Base-by-base conservation (phyloP, 1,140 invertebrate species). In the Drosophila rufa region DNA sequence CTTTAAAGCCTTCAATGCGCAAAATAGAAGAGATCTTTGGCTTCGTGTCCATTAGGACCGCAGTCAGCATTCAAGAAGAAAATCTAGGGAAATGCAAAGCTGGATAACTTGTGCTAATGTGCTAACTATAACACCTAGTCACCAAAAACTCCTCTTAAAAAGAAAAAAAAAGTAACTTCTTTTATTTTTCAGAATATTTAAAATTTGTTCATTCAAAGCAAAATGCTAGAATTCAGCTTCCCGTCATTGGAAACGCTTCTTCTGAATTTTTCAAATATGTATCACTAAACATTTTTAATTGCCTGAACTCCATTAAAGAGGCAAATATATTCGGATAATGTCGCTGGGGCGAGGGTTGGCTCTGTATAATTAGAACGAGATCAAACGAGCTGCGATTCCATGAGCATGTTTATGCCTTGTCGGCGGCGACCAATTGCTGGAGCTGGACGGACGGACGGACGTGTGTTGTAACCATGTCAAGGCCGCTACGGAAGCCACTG, bases 381-480 rank as follows among this genome's bases (percentile, higher is more conserved):
- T 78, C 73, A 56, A 70, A 75, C 45, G 70, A 73, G 38, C 15
- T 15, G 53, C 70, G 46, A 43, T 59, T 59, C 68, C 67, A 59
- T 71, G 68, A 12, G 43, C 53, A 57, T 77, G 45, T 60, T 76
- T 75, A 55, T 77, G 74, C 42, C 46, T 71, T 50, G 66, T 67
- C 48, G 40, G 56, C 53, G 33, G 50, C 46, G 58, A 73, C 58
- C 62, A 82, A 56, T 77, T 70, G 47, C 67, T 62, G 51, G 45
- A 51, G 36, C 58, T 50, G 51, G 56, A 50, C 38, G n/a, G 38
- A 15, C 38, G 40, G 15, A 22, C 22, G 55, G 61, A 79, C 46
- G 43, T 71, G 55, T 83, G 70, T 83, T 89, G 84, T 90, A 89
- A 89, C 43, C 84, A 73, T 89, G 84, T 89, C 84, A 89, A 89